A percentile compares a stretch with the other conserved stretches of the same genome.
Conservation (phyloP, 2,113 vertebrate species). For the Podarcis raffonei region DNA sequence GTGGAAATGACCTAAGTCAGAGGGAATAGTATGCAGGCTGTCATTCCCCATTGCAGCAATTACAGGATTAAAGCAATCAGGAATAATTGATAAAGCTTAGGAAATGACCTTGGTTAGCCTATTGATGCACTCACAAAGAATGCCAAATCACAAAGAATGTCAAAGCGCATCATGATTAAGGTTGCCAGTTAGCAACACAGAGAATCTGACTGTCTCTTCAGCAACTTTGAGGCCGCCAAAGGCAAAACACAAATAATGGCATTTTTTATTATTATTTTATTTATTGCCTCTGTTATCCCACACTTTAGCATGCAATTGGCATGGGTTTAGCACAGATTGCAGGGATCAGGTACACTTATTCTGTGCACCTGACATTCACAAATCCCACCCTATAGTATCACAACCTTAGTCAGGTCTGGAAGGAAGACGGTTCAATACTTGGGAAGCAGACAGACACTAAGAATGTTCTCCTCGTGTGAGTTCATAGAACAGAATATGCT, state of each 20-base stretch:
- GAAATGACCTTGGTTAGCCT: conserved; percentile 3
- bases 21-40: not conserved
- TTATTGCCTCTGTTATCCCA: not conserved
- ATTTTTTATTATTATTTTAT: not conserved
- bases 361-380: not conserved
- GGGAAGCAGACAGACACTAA: not conserved
- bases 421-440: not conserved
- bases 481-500: not conserved
- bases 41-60: not conserved
- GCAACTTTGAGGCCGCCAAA: too few relatives aligned
- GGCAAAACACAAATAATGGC: not conserved
- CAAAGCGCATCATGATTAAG: not conserved
- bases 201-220: not conserved
- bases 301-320: too few relatives aligned
- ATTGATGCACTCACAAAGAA: not conserved
- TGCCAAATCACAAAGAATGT: not conserved
- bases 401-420: not conserved
- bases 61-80: conserved; percentile 14
- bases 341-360: not conserved
- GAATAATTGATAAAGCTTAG: not conserved
- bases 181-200: not conserved
- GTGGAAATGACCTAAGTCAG: not conserved
- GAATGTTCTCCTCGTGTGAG: not conserved
- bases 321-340: too few relatives aligned
- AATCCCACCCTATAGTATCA: not conserved